Conservation (phyloP, 2,113 vertebrate genomes). For the zebrafish (Danio rerio) region GRCz12tu NC_133184.1:33106501-33107000, state of each 20-base stretch:
- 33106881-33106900: neutral
- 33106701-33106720: constrained; percentile 54
- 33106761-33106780: constrained; percentile 67
- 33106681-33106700: constrained; percentile 47
- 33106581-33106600: neutral
- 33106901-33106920: constrained; percentile 43
- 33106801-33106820: constrained; percentile 47
- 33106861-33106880: constrained; percentile 1
- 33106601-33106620: constrained; percentile 30
- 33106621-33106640: constrained; percentile 54
- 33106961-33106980: constrained; percentile 52
- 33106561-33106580: constrained; percentile 11
- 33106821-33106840: neutral
- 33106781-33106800: constrained; percentile 60
- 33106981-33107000: constrained; percentile 72
- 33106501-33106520: constrained; percentile 23
- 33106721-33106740: constrained; percentile 78
- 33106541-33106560: constrained; percentile 33
- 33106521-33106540: constrained; percentile 31
- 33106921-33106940: constrained; percentile 26
- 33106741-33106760: constrained; percentile 70
- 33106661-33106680: constrained; percentile 32
- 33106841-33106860: neutral
- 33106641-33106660: constrained; percentile 38
- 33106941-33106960: constrained; percentile 45